A percentile compares a stretch with the other conserved stretches of the same genome.
Conservation (phyloP, 2,113 vertebrate genomes). For the Actenoides hombroni region DNA sequence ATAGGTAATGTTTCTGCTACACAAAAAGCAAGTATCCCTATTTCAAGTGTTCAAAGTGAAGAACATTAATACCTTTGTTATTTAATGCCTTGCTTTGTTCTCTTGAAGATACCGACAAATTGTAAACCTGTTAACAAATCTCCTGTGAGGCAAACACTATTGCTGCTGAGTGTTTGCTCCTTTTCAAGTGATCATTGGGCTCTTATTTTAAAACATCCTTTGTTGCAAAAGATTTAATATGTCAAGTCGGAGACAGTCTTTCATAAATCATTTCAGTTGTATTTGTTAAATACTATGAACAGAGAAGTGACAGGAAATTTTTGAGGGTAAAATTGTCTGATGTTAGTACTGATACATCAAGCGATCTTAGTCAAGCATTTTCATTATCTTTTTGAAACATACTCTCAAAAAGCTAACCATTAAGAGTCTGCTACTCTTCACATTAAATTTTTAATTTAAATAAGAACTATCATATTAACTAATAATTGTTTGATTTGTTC, state of each 20-base stretch:
- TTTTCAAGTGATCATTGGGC: not conserved
- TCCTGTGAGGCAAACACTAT: not conserved
- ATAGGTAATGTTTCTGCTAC: conserved; percentile 84
- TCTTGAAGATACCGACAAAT: not conserved
- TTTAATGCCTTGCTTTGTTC: not conserved
- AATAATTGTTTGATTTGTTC: not conserved
- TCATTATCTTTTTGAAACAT: not conserved
- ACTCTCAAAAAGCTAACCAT: not conserved
- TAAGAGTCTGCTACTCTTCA: not conserved
- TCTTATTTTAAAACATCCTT: not conserved
- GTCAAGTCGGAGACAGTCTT: not conserved
- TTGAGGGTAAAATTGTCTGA: not conserved
- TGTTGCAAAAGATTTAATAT: not conserved
- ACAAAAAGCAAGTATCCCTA: conserved; percentile 30
- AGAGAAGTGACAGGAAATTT: not conserved
- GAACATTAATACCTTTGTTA: not conserved
- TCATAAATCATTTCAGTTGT: not conserved
- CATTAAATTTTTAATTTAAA: not conserved
- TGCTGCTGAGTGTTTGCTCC: not conserved
- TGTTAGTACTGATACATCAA: not conserved
- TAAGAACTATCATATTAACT: not conserved
- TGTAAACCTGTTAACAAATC: not conserved
- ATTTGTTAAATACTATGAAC: not conserved
- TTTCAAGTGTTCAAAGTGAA: not conserved
- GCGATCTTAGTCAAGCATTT: not conserved